These are phyloP conservation scores for Temnothorax rugatulus DNA, from an alignment of 2,888 invertebrate genomes.

Conservation along the genomic window DNA sequence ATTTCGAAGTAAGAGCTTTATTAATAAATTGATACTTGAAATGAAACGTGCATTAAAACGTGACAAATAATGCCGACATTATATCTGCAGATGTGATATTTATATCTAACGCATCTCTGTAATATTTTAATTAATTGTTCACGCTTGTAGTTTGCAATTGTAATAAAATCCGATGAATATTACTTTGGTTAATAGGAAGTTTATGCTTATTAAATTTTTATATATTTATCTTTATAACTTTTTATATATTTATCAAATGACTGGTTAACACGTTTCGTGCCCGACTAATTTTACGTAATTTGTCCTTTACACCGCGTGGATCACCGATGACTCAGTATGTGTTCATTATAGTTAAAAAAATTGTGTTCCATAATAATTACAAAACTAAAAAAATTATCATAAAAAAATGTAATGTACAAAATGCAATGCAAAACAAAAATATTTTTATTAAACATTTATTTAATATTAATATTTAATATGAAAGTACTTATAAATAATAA, in stretches of 20 bases:
- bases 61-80: neutral
- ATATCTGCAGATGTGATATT: neutral
- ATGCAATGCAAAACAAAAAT: too few species aligned
- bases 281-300: neutral
- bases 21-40: constrained; percentile 41
- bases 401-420: too few species aligned
- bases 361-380: too few species aligned
- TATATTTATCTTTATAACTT: neutral
- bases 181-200: neutral
- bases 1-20: constrained; percentile 28
- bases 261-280: neutral
- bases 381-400: too few species aligned
- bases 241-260: neutral
- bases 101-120: neutral
- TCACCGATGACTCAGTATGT: too few species aligned
- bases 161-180: neutral
- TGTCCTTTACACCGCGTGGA: too few species aligned
- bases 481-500: too few species aligned
- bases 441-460: too few species aligned
- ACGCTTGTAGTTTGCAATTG: neutral
- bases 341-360: too few species aligned
- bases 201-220: neutral
- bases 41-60: neutral
- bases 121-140: neutral
- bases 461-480: too few species aligned